phyloP scores from a whole-genome alignment of 1,140 invertebrate genomes.

The Scylla paramamosain region DNA sequence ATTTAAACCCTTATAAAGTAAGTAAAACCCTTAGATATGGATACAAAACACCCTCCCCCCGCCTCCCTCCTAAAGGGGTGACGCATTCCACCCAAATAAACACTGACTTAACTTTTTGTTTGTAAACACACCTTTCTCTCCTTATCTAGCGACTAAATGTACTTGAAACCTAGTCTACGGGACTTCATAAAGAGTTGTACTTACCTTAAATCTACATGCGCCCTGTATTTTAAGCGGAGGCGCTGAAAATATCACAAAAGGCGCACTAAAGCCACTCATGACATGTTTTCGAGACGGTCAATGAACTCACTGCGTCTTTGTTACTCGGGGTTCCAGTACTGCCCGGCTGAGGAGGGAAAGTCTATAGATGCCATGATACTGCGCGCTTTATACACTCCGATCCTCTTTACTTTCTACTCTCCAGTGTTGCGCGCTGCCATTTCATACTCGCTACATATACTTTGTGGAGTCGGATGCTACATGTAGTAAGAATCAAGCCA shows the following conservation, averaged over 20 bases:
- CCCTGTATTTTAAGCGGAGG: constrained; percentile 75
- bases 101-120: constrained; percentile 64
- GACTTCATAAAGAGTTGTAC: constrained; percentile 29
- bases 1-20: too few species aligned
- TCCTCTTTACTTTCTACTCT: neutral
- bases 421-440: neutral
- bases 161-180: constrained; percentile 30
- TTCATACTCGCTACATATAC: neutral
- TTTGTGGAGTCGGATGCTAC: neutral
- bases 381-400: neutral
- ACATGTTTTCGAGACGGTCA: constrained; percentile 77
- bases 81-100: constrained; percentile 75
- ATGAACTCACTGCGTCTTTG: constrained; percentile 77
- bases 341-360: constrained; percentile 4
- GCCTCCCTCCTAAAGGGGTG: neutral
- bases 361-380: constrained; percentile 18
- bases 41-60: neutral
- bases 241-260: constrained; percentile 75
- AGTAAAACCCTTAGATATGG: too few species aligned
- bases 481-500: neutral
- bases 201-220: constrained; percentile 77
- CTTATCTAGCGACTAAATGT: neutral
- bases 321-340: constrained; percentile 74
- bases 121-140: constrained; percentile 52
- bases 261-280: constrained; percentile 76